Conservation (phyloP, 2,113 vertebrate genomes). For the Elgaria multicarinata region DNA sequence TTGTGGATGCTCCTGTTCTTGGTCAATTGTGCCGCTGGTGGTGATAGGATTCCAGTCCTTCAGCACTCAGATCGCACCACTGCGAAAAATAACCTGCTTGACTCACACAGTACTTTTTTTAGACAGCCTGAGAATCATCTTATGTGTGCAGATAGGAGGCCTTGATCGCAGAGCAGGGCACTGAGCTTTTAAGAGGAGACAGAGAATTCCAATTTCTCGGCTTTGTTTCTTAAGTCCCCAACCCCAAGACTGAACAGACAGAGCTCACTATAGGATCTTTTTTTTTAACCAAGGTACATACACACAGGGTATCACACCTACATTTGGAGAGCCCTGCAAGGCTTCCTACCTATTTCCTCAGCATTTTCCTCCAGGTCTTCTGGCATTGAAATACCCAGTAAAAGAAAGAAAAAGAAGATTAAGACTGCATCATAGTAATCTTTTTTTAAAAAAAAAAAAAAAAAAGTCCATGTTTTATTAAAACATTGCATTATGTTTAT, state of each 20-base stretch:
- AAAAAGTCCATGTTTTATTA: too few relatives aligned
- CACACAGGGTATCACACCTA: too few relatives aligned
- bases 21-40: not conserved
- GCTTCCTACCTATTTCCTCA: constrained; percentile 57
- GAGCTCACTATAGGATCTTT: not conserved
- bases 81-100: not conserved
- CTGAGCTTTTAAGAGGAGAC: not conserved
- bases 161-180: not conserved
- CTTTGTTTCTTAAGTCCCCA: not conserved
- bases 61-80: not conserved
- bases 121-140: not conserved
- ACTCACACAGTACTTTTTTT: too few relatives aligned
- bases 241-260: not conserved
- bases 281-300: not conserved
- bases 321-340: not conserved
- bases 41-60: not conserved
- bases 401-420: not conserved
- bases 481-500: too few relatives aligned
- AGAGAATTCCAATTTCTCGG: not conserved
- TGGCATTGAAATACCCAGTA: not conserved
- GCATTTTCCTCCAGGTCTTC: not conserved
- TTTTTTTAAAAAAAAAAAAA: too few relatives aligned
- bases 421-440: not conserved
- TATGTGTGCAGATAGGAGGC: too few relatives aligned
- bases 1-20: not conserved